Percentiles rank a stretch among this genome's conserved stretches.
phyloP scores from a whole-genome alignment of 2,113 vertebrate species.

The Neodon shergylaensis region DNA sequence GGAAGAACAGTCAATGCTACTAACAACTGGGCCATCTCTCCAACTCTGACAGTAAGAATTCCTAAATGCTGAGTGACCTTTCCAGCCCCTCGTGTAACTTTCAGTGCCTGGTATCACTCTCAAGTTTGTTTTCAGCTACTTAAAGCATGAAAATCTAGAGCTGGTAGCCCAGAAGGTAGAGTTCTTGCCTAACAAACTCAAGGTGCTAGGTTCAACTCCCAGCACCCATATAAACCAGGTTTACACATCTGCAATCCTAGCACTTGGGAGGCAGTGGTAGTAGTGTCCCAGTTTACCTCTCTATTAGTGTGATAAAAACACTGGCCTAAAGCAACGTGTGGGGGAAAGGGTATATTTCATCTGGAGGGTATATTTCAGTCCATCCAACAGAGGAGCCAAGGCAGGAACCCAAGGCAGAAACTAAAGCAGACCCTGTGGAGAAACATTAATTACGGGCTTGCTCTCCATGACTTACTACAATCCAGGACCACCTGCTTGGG shows the following conservation, averaged over 20 bases:
- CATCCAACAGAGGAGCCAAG: not conserved
- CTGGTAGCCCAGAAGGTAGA: not conserved
- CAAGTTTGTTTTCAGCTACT: slow-evolving; percentile 62
- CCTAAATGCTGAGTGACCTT: too few species aligned
- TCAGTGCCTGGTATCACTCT: slow-evolving; percentile 54
- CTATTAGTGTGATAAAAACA: not conserved
- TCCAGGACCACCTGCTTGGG: not conserved
- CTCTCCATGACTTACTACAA: not conserved
- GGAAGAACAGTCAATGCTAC: not conserved
- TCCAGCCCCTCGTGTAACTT: not conserved
- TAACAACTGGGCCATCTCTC: not conserved
- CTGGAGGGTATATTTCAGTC: not conserved
- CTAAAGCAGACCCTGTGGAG: not conserved
- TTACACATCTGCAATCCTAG: not conserved
- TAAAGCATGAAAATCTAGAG: slow-evolving; percentile 37
- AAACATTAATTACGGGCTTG: not conserved
- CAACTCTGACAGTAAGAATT: not conserved
- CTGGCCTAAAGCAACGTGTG: not conserved
- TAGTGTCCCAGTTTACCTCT: not conserved
- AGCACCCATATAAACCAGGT: not conserved
- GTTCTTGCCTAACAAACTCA: not conserved
- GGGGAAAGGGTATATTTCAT: not conserved
- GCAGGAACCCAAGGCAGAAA: not conserved
- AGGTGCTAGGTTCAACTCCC: not conserved
- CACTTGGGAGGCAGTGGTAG: not conserved